Percentiles rank a stretch among this genome's conserved stretches.
Evolutionary conservation across 2,888 invertebrate genomes (phyloP).

Genomic region (Meloe dianella): DNA sequence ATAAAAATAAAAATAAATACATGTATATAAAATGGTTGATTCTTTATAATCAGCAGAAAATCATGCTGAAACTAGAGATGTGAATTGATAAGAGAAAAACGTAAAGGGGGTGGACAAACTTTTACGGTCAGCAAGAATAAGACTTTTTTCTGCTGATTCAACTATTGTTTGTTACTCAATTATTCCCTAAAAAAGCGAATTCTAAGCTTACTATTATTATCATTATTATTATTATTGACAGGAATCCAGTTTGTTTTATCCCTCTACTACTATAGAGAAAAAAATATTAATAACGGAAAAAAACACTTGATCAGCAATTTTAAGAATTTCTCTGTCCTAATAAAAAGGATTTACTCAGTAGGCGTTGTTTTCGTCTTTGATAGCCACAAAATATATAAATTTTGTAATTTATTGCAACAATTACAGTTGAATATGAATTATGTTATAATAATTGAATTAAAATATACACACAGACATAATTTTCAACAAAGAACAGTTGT

Average conservation of each 20-base stretch:
- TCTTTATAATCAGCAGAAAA: background rate
- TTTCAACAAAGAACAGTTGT: background rate
- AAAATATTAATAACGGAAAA: background rate
- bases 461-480: background rate
- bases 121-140: constrained; percentile 7
- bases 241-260: constrained; percentile 19
- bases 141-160: constrained; percentile 35
- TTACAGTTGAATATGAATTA: background rate
- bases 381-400: background rate
- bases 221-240: constrained; percentile 25
- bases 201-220: constrained; percentile 22
- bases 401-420: background rate
- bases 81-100: background rate
- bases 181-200: constrained; percentile 35
- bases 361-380: background rate
- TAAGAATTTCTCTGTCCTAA: background rate
- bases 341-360: background rate
- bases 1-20: too few species aligned
- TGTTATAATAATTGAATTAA: background rate
- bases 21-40: background rate
- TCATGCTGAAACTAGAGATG: constrained; percentile 3
- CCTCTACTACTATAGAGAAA: background rate
- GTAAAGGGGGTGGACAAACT: background rate
- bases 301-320: constrained; percentile 13
- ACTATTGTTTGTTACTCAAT: constrained; percentile 40